Evolutionary conservation across 2,113 vertebrate genomes (phyloP), one percentile per base, ranked within the genome.

Genomic region (Pandion haliaetus): DNA sequence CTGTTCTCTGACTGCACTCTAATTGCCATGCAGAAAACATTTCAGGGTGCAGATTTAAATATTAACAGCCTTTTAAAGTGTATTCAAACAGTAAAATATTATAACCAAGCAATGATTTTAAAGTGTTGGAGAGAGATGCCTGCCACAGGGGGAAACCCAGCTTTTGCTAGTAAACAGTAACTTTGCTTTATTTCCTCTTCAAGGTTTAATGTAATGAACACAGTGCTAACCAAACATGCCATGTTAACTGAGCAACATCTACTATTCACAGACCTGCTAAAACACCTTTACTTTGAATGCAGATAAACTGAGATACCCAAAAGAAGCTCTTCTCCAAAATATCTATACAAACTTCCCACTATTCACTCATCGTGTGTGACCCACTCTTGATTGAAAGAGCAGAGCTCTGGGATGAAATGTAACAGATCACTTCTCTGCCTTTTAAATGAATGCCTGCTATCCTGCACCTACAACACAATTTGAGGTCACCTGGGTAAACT

Each of bases 51-150:
- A 83, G 66, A 90, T 70, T 93, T 77, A 93, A 94, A 77, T 93
- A 93, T 85, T 91, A 94, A 88, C 38, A 73, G 59, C 49, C 55
- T 82, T 82, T 73, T 63, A 78, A 88, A 87, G 57, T 50, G 40
- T 44, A 86, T 70, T 78, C 71, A 86, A 72, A 86, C 50, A 69
- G n/a, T 73, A 70, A 73, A 91, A 88, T 91, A 88, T 73, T 96
- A 93, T 83, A 78, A 88, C 49, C 21, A 81, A 73, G 73, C 17
- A 17, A 58, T 69, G 16, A 88, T 59, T 88, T 45, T 74, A 15
- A 78, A 78, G 45, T 36, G 12, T 7, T 73, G 49, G 32, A 78
- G 40, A 82, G 29, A 59, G 50, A 24, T 40, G 24, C 65, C 31
- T 29, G 28, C 17, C 49, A 57, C 8, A 45, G 44, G 36, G 45